phyloP scores from a whole-genome alignment of 2,888 invertebrate genomes.

The Aphidoletes aphidimyza region DNA sequence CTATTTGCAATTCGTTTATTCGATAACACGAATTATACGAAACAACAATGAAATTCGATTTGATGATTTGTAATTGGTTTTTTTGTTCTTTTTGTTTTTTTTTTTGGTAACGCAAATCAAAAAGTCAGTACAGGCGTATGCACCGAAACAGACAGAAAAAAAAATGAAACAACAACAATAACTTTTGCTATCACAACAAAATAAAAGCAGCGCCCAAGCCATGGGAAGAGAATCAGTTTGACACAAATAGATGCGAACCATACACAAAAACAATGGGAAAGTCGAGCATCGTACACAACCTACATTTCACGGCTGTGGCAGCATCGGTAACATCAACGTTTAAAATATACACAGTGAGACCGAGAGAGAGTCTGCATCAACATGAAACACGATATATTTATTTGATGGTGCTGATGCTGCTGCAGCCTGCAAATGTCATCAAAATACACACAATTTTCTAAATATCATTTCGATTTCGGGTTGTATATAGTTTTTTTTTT shows the following conservation, averaged over 20 bases:
- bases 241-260: constrained; percentile 25
- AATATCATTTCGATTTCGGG: not conserved
- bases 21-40: no score
- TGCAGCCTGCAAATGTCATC: not conserved
- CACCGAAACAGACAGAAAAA: not conserved
- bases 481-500: no score
- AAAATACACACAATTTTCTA: not conserved
- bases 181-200: no score
- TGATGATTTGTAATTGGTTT: no score
- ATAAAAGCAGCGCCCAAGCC: not conserved
- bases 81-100: no score
- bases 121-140: constrained; percentile 2
- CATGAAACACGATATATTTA: not conserved
- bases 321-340: not conserved
- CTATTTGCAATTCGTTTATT: no score
- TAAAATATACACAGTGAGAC: not conserved
- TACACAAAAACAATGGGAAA: constrained; percentile 25
- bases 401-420: no score
- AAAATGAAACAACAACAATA: no score
- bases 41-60: no score
- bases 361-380: not conserved
- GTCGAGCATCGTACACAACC: constrained; percentile 15
- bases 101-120: no score
- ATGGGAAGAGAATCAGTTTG: not conserved
- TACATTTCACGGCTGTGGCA: constrained; percentile 36